phyloP scores from a whole-genome alignment of 2,888 invertebrate genomes.

The Hirtodrosophila trivittata region DNA sequence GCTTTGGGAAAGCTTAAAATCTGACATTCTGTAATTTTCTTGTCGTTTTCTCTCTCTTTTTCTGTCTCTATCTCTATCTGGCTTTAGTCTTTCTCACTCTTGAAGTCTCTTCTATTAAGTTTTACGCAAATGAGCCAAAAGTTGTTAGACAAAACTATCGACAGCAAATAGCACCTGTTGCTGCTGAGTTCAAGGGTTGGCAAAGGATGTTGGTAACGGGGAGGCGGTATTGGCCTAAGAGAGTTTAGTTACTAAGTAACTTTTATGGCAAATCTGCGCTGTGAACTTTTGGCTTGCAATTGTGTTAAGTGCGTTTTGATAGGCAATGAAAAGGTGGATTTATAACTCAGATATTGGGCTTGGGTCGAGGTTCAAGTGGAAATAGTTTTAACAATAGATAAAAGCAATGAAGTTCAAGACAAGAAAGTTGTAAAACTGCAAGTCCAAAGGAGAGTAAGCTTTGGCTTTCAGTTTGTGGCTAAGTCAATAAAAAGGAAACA shows the following conservation, averaged over 20 bases:
- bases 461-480: no score
- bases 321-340: conserved; percentile 56
- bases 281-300: conserved; percentile 74
- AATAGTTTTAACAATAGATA: conserved; percentile 30
- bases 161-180: conserved; percentile 64
- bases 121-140: conserved; percentile 72
- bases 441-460: conserved; percentile 25
- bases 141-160: conserved; percentile 64
- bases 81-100: conserved; percentile 1
- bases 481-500: no score
- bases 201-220: neutral
- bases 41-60: neutral
- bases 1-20: conserved; percentile 17
- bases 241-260: conserved; percentile 59
- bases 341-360: conserved; percentile 23
- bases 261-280: conserved; percentile 67
- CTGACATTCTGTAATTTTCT: conserved; percentile 15
- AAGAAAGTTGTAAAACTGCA: conserved; percentile 20
- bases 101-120: conserved; percentile 27
- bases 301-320: conserved; percentile 77
- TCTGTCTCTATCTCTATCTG: neutral
- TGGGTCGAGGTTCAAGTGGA: conserved; percentile 15
- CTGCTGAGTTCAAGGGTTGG: neutral
- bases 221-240: neutral
- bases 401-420: conserved; percentile 28